These are phyloP conservation scores for Sapayoa aenigma DNA, from an alignment of 2,113 vertebrate species.

Conservation along the genomic window DNA sequence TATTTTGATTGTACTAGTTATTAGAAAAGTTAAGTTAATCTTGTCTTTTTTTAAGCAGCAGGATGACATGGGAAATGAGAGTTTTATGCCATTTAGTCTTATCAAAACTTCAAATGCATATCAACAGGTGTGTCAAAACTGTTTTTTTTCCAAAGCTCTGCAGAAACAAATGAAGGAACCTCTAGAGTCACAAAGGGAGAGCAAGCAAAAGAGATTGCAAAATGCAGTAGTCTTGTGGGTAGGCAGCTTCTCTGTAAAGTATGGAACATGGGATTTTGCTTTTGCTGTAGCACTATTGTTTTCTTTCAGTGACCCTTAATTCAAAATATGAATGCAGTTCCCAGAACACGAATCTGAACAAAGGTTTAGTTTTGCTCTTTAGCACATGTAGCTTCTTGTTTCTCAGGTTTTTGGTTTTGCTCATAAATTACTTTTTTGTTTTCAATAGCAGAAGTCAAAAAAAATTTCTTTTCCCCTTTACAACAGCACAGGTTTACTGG, in stretches of 20 bases:
- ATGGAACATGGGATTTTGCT: neutral
- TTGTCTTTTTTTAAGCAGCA: neutral
- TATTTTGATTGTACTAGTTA: neutral
- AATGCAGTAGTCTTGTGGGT: neutral
- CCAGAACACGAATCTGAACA: neutral
- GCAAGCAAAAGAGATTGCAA: neutral
- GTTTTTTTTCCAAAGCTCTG: neutral
- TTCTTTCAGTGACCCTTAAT: neutral
- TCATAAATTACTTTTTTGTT: neutral
- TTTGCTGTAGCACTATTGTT: neutral
- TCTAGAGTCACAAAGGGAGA: neutral
- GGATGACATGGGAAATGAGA: neutral
- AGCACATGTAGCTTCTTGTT: neutral
- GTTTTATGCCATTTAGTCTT: neutral
- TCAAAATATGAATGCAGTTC: neutral
- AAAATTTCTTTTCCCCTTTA: neutral
- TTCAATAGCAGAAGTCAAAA: neutral
- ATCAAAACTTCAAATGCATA: neutral
- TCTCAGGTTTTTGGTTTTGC: neutral
- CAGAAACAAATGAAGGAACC: neutral
- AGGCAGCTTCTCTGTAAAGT: neutral
- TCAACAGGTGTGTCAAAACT: neutral
- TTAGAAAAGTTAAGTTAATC: neutral
- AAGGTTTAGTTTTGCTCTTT: neutral
- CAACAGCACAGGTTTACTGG: neutral